These are phyloP conservation scores for Magallana gigas DNA, from an alignment of 1,140 invertebrate genomes.

Conservation along the genomic window DNA sequence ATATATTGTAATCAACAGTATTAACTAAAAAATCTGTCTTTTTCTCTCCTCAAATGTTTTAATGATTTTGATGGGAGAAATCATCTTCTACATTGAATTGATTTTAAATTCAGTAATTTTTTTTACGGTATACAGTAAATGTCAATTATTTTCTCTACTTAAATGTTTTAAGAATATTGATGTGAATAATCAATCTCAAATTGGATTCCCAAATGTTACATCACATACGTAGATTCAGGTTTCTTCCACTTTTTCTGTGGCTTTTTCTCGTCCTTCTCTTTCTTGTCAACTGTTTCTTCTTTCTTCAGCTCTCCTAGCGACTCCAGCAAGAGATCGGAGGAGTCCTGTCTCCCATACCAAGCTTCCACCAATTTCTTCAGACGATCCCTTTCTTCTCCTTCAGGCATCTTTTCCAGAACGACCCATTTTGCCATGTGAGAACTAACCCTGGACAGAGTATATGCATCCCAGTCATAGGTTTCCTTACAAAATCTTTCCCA, in stretches of 20 bases:
- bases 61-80: too few species aligned
- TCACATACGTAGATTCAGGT: constrained; percentile 69
- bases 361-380: constrained; percentile 63
- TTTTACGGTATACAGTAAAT: too few species aligned
- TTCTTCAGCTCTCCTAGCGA: constrained; percentile 60
- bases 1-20: neutral
- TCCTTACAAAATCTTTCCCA: constrained; percentile 40
- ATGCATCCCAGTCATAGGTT: constrained; percentile 74
- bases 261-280: constrained; percentile 56
- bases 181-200: too few species aligned
- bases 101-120: too few species aligned
- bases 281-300: constrained; percentile 54
- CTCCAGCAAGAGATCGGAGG: constrained; percentile 72
- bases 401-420: constrained; percentile 69
- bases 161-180: too few species aligned
- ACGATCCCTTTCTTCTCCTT: constrained; percentile 60
- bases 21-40: too few species aligned
- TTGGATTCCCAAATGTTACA: neutral
- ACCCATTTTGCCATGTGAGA: constrained; percentile 74
- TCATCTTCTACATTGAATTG: too few species aligned
- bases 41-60: too few species aligned
- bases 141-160: too few species aligned
- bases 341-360: constrained; percentile 71
- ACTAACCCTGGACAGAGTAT: constrained; percentile 72
- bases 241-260: constrained; percentile 71